phyloP scores from a whole-genome alignment of 2,888 invertebrate genomes.

The Bellardia pandia region DNA sequence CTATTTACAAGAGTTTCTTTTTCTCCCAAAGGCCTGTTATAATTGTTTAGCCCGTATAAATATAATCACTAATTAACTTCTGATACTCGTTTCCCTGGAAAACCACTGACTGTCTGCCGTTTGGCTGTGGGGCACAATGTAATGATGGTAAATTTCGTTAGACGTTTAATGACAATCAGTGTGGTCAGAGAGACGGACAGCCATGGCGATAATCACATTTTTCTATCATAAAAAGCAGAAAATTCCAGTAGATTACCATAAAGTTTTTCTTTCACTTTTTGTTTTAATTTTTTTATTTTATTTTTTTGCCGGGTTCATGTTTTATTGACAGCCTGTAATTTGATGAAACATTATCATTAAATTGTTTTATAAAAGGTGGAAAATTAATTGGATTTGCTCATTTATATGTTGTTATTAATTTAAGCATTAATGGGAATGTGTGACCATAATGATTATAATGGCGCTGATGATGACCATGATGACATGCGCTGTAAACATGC shows the following conservation, averaged over 20 bases:
- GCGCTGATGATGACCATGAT: constrained; percentile 6
- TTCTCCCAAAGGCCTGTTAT: constrained; percentile 36
- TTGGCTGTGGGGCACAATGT: constrained; percentile 7
- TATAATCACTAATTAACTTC: constrained; percentile 50
- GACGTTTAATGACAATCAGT: constrained; percentile 32
- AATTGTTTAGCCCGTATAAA: constrained; percentile 50
- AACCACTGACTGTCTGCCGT: constrained; percentile 22
- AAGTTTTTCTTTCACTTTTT: constrained; percentile 57
- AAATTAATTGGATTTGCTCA: constrained; percentile 60
- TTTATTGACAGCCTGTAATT: constrained; percentile 51
- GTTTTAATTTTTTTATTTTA: constrained; percentile 24
- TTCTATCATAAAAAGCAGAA: constrained; percentile 37
- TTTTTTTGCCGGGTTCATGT: constrained; percentile 14
- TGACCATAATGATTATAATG: constrained; percentile 30
- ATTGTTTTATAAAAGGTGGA: constrained; percentile 67
- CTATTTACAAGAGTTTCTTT: constrained; percentile 1
- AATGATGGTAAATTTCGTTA: constrained; percentile 31
- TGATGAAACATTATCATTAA: constrained; percentile 58
- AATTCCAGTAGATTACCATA: constrained; percentile 38
- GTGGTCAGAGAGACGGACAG: constrained; percentile 2
- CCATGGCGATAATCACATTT: not conserved
- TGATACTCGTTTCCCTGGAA: constrained; percentile 48
- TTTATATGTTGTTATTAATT: constrained; percentile 7
- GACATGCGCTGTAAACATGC: constrained; percentile 44
- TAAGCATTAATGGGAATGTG: constrained; percentile 29